A percentile compares a stretch with the other conserved stretches of the same genome.
Evolutionary conservation across 2,113 vertebrate genomes (phyloP).

Genomic region (Melanerpes formicivorus): DNA sequence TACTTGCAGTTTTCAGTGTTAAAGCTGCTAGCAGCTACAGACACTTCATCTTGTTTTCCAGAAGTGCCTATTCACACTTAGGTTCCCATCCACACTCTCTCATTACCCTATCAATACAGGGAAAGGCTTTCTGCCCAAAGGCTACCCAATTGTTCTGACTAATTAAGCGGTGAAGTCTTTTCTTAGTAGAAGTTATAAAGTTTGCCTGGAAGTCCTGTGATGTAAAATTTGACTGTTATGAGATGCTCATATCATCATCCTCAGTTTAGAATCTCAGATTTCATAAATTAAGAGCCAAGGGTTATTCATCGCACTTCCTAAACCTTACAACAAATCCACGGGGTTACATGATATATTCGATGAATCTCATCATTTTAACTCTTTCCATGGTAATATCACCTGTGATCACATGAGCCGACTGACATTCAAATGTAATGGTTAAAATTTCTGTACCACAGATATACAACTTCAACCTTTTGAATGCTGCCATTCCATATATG

Average conservation of each 20-base stretch:
- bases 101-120: accelerated
- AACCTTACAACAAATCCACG: neutral
- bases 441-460: constrained; percentile 67
- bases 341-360: neutral
- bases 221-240: neutral
- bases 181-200: neutral
- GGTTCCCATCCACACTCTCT: accelerated
- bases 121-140: neutral
- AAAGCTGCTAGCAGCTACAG: neutral
- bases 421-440: constrained; percentile 62
- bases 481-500: constrained; percentile 78
- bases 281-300: neutral
- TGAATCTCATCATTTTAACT: neutral
- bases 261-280: neutral
- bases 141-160: neutral
- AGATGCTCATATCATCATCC: neutral
- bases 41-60: neutral
- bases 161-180: neutral
- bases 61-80: neutral
- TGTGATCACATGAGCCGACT: constrained; percentile 22
- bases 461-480: constrained; percentile 82
- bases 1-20: neutral
- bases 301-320: neutral
- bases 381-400: neutral
- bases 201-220: neutral